Base-by-base conservation (phyloP, 2,797 vertebrate species). In the Mus caroli region DNA sequence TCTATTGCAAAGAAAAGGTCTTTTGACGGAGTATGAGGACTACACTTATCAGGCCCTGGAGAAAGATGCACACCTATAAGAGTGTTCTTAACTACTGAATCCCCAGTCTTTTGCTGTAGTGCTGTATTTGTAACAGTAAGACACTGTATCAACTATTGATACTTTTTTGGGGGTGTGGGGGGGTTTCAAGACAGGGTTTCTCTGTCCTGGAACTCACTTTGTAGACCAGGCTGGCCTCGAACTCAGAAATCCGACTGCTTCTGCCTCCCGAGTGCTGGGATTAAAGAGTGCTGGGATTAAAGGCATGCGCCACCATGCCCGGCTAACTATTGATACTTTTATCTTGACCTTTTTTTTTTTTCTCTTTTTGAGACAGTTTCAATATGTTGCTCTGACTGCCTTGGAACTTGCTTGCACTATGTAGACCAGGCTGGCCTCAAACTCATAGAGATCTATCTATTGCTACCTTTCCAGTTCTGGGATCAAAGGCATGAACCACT, bases 131-230 rank as follows among this genome's bases (percentile, higher is more conserved):
- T 93, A 62, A 82, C 46, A 83, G 60, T 75, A 64, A 75, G 6
- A 50, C 71, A 77, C 67, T 92, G 20, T 86, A 85, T 80, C 52
- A 52, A 28, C 58, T 92, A 14, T 91, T 94, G 85, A 88, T 28
- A 54, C 14, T 88, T 75, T 71, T 43, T 43, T 43, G 2, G 3
- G 3, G 40, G 40, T n/a, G n/a, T n/a, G 43, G 43, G 43, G 43
- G 43, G 3, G 43, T 43, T 43, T n/a, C n/a, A 43, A 43, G 43
- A 43, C 43, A 43, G 43, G 43, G 43, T 43, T 43, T 43, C 43
- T 43, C 43, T 43, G 43, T 43, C 43, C 5, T 43, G 43, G 43
- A 43, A 43, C 43, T 43, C 43, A 43, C 43, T 43, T 43, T 43
- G 43, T 43, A 43, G 43, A 43, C 43, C 43, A 43, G 43, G 43